These are phyloP conservation scores for Spodoptera frugiperda DNA, from an alignment of 1,140 invertebrate genomes.

Conservation along the genomic window DNA sequence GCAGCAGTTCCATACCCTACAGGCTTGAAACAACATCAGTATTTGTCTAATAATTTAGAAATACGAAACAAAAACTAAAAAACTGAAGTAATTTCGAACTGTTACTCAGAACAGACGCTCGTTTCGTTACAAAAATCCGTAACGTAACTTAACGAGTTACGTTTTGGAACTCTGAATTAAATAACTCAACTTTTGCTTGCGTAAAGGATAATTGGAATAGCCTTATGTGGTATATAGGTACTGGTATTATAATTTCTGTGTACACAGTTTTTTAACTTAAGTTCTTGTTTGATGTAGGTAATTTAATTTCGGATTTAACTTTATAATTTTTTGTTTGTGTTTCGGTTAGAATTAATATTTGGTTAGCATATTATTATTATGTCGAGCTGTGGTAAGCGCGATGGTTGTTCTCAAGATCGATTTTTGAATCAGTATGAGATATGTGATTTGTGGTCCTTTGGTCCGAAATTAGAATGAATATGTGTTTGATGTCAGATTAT, in stretches of 20 bases:
- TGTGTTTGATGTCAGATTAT: no score
- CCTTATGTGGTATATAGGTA: neutral
- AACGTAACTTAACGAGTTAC: slow-evolving; percentile 17
- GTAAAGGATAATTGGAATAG: slow-evolving; percentile 8
- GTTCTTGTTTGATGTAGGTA: neutral
- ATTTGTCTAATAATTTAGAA: slow-evolving; percentile 3
- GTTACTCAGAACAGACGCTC: neutral
- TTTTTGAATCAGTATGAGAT: no score
- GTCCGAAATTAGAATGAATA: no score
- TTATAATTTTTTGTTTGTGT: neutral
- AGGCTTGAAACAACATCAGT: neutral
- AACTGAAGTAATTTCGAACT: slow-evolving; percentile 15
- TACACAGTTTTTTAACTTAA: neutral
- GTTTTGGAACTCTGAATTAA: slow-evolving; percentile 17
- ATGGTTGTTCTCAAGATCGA: no score
- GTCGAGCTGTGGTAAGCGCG: no score
- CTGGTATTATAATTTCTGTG: neutral
- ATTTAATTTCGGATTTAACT: neutral
- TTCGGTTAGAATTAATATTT: no score
- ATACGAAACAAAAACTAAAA: slow-evolving; percentile 5
- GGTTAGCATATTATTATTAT: no score
- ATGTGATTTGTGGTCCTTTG: no score
- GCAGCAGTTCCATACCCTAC: no score
- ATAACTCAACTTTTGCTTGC: neutral
- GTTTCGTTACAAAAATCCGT: neutral